phyloP scores from a whole-genome alignment of 2,888 invertebrate genomes.

The Dryococelus australis region DNA sequence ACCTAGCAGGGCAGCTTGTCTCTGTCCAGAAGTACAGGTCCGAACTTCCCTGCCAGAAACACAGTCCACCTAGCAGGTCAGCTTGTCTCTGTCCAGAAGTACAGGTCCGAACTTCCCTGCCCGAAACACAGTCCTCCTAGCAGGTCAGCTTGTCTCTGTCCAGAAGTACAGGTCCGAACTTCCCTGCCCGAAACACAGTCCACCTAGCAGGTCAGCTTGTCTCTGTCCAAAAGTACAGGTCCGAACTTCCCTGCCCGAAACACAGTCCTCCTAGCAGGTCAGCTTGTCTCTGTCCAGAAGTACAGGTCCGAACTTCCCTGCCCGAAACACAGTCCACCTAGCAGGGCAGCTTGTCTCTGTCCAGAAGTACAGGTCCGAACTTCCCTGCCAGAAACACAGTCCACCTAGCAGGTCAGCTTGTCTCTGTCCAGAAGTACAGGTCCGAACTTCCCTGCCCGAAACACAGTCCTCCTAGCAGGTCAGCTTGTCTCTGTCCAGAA shows the following conservation, averaged over 20 bases:
- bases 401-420: slow-evolving; percentile 32
- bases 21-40: slow-evolving; percentile 71
- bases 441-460: slow-evolving; percentile 78
- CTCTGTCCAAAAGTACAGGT: slow-evolving; percentile 68
- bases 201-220: slow-evolving; percentile 47
- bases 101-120: slow-evolving; percentile 74
- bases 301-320: slow-evolving; percentile 73
- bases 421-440: slow-evolving; percentile 69
- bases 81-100: slow-evolving; percentile 66
- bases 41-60: slow-evolving; percentile 78
- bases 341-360: slow-evolving; percentile 57
- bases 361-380: slow-evolving; percentile 74
- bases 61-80: slow-evolving; percentile 50
- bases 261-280: slow-evolving; percentile 50
- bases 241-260: slow-evolving; percentile 81
- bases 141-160: slow-evolving; percentile 60
- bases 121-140: slow-evolving; percentile 65
- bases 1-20: slow-evolving; percentile 50
- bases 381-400: slow-evolving; percentile 74
- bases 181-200: slow-evolving; percentile 73
- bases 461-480: slow-evolving; percentile 57
- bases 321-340: slow-evolving; percentile 66
- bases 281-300: slow-evolving; percentile 66
- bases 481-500: slow-evolving; percentile 65
- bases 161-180: slow-evolving; percentile 73